Evolutionary conservation across 2,797 vertebrate genomes (phyloP).

Genomic region (Scleropages formosus): DNA sequence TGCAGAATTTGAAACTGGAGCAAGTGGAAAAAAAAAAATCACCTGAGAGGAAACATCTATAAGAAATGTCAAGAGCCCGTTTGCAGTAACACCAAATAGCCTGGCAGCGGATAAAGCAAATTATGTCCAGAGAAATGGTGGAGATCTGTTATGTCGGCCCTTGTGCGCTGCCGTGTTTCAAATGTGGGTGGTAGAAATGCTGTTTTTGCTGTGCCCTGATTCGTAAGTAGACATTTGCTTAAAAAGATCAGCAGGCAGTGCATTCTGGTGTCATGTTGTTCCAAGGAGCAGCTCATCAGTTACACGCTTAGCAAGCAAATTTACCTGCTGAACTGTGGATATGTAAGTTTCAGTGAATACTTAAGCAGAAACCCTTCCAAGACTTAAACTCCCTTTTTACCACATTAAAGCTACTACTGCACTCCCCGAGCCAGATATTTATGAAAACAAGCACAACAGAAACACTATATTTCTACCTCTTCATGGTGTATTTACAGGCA

Average conservation of each 20-base stretch:
- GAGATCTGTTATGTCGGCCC: neutral
- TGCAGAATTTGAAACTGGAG: neutral
- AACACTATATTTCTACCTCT: no score
- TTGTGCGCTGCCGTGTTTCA: neutral
- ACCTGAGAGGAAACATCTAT: neutral
- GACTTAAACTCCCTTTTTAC: no score
- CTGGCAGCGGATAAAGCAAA: neutral
- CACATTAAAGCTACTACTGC: no score
- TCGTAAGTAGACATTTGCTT: slow-evolving; percentile 1
- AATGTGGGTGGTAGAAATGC: neutral
- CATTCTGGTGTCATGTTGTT: neutral
- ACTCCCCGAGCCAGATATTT: no score
- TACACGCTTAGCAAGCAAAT: no score
- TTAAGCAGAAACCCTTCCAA: no score
- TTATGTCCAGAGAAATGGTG: neutral
- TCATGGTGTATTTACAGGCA: no score
- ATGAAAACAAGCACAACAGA: no score
- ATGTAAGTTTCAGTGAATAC: no score
- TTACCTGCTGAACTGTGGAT: no score
- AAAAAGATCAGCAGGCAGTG: neutral
- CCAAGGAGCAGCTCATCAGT: neutral
- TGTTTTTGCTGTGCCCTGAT: neutral
- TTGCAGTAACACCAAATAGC: neutral
- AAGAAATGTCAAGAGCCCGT: neutral
- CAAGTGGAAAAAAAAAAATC: neutral